Evolutionary conservation across 2,113 vertebrate genomes (phyloP).

Genomic region (Catharus bicknelli): DNA sequence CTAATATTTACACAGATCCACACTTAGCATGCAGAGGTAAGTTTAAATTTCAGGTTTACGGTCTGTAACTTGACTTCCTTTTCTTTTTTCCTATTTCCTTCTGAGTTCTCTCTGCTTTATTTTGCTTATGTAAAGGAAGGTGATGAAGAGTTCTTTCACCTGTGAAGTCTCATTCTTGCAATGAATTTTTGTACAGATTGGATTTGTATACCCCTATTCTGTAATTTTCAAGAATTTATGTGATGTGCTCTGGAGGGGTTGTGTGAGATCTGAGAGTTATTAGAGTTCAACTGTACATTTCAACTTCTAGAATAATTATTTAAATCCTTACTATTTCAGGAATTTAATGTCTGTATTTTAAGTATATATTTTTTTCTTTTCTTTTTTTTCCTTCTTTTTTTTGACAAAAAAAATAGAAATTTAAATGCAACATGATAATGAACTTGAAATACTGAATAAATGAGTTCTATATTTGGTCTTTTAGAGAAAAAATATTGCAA

Average conservation of each 20-base stretch:
- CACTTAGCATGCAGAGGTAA: not conserved
- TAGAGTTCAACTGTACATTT: not conserved
- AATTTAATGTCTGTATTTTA: not conserved
- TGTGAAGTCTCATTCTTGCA: not conserved
- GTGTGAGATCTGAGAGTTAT: not conserved
- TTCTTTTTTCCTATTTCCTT: not conserved
- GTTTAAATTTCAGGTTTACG: not conserved
- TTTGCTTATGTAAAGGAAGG: not conserved
- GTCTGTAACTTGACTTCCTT: not conserved
- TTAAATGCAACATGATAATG: not conserved
- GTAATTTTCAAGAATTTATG: not conserved
- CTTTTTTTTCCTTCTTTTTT: not conserved
- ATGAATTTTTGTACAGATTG: not conserved
- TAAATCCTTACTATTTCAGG: not conserved
- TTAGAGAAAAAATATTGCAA: not conserved
- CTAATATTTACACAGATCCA: not conserved
- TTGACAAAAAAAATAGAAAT: not conserved
- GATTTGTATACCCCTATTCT: not conserved
- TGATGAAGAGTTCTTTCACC: not conserved
- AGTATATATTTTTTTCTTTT: not conserved
- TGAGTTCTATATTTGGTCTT: not conserved
- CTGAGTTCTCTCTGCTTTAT: not conserved
- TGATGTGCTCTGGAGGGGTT: not conserved
- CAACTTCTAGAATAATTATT: not conserved
- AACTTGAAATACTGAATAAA: not conserved